A percentile compares a stretch with the other conserved stretches of the same genome.
These are phyloP conservation scores for Microcebus ravelobensis DNA, from an alignment of 2,113 vertebrate genomes.

Conservation along the genomic window DNA sequence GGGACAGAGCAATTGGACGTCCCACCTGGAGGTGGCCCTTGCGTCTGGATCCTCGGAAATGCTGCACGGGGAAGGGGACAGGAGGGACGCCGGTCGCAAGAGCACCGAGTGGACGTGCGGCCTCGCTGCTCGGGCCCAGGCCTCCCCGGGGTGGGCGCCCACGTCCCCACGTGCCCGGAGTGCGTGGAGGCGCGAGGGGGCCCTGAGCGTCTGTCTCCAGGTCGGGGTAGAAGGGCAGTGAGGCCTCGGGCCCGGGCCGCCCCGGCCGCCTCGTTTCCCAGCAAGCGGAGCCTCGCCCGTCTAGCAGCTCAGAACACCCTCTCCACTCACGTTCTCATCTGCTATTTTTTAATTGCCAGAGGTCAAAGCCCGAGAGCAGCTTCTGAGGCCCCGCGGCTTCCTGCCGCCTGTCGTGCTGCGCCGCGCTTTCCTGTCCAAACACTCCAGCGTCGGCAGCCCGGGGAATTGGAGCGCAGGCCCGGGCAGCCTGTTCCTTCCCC, in stretches of 20 bases:
- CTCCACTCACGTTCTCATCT: neutral
- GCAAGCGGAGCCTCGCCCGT: neutral
- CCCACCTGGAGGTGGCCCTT: no score
- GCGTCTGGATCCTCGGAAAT: neutral
- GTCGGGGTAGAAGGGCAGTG: accelerated
- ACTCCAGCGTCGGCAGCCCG: neutral
- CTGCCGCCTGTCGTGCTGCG: neutral
- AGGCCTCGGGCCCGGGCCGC: neutral
- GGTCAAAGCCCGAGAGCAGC: neutral
- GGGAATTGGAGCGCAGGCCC: neutral
- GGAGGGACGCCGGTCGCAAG: accelerated
- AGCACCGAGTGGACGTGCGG: accelerated
- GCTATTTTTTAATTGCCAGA: neutral
- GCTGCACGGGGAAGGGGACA: no score
- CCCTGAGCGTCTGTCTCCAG: neutral
- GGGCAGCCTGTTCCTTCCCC: conserved; percentile 61
- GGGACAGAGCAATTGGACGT: neutral
- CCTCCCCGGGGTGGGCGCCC: accelerated
- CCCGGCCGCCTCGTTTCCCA: accelerated
- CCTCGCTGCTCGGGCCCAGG: neutral
- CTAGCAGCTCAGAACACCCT: neutral
- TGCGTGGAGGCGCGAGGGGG: accelerated
- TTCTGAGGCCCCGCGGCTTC: neutral
- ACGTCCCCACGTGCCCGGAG: neutral
- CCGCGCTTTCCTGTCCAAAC: neutral